Percentiles rank a stretch among this genome's conserved stretches.
phyloP scores from a whole-genome alignment of 2,888 invertebrate genomes.

The Drosophila diplacantha region DNA sequence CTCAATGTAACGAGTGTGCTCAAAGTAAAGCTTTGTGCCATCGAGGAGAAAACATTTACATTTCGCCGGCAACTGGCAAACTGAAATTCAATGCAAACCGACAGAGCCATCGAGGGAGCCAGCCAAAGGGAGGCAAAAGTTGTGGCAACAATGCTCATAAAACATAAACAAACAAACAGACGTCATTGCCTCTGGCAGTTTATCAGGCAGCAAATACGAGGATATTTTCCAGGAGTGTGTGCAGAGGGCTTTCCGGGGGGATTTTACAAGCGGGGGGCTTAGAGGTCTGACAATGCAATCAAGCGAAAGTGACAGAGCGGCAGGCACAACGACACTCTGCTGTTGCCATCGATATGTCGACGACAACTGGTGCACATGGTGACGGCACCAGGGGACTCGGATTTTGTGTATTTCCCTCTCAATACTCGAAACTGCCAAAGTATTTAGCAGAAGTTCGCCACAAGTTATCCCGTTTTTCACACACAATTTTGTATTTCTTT shows the following conservation, averaged over 20 bases:
- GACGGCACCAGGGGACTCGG: constrained; percentile 27
- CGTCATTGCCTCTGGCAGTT: constrained; percentile 53
- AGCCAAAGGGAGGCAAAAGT: constrained; percentile 41
- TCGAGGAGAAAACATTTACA: constrained; percentile 64
- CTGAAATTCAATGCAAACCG: constrained; percentile 50
- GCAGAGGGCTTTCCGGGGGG: neutral
- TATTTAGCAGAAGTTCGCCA: constrained; percentile 46
- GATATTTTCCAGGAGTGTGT: neutral
- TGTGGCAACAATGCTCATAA: constrained; percentile 63
- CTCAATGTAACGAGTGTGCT: constrained; percentile 14
- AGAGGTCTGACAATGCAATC: constrained; percentile 50
- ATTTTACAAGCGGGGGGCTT: neutral
- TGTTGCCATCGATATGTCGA: constrained; percentile 50
- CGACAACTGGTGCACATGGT: constrained; percentile 36
- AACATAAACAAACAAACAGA: constrained; percentile 67
- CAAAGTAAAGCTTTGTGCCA: constrained; percentile 38
- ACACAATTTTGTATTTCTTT: constrained; percentile 15
- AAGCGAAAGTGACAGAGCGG: constrained; percentile 42
- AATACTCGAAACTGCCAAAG: constrained; percentile 11
- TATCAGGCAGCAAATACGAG: constrained; percentile 31
- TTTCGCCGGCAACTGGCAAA: constrained; percentile 39
- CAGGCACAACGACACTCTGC: constrained; percentile 24
- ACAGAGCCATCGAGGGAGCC: constrained; percentile 8
- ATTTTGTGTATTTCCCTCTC: constrained; percentile 7
- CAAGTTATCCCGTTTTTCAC: constrained; percentile 13